Evolutionary conservation across 1,140 invertebrate genomes (phyloP).

Genomic region (Paraescarpia echinospica): DNA sequence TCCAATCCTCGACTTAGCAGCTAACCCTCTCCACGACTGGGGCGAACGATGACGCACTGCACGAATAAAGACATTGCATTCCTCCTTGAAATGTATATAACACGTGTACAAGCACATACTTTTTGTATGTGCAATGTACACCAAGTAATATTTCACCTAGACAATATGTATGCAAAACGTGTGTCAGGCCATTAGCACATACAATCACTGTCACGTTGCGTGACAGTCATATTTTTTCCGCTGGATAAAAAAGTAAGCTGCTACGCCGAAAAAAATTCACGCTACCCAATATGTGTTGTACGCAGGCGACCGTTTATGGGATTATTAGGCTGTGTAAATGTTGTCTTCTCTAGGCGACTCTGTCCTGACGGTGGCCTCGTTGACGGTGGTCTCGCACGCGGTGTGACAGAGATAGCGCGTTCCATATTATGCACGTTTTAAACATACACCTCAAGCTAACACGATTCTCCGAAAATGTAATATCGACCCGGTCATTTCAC

Average conservation of each 20-base stretch:
- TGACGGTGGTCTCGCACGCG: background rate
- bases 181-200: background rate
- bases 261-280: background rate
- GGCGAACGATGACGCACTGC: no score
- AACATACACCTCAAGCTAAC: background rate
- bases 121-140: background rate
- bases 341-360: background rate
- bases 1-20: no score
- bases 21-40: no score
- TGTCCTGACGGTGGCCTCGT: background rate
- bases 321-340: background rate
- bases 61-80: no score
- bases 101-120: background rate
- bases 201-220: background rate
- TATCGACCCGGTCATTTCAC: background rate
- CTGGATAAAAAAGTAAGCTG: background rate
- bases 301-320: background rate
- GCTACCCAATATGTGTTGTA: background rate
- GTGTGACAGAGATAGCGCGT: background rate
- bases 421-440: background rate
- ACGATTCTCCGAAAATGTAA: background rate
- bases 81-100: background rate
- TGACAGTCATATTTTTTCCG: background rate
- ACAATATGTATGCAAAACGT: background rate
- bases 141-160: background rate